Evolutionary conservation across 2,797 vertebrate species (phyloP), one percentile per base, ranked within the genome.

Genomic region (Avahi laniger): DNA sequence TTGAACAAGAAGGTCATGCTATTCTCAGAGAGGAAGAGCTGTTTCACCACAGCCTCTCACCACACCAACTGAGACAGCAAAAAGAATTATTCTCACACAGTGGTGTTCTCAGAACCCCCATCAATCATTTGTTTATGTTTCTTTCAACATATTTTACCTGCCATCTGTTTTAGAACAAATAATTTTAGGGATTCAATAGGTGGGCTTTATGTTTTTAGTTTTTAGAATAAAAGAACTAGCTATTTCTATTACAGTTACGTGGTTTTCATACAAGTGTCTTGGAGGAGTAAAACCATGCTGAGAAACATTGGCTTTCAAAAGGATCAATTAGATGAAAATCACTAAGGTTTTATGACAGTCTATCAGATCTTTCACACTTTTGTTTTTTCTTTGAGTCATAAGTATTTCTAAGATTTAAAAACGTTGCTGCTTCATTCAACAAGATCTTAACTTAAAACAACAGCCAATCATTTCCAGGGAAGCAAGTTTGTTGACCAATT

Each of bases 21-120:
- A 50, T 94, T 97, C 96, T 97, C 93, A 97, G 93, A 97, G 97
- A 97, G 96, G 96, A 98, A 97, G 96, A 59, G 9, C 94, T 96
- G 96, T 93, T 97, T 97, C 46, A 98, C 97, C 97, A 96, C 97
- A 98, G 78, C 87, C 69, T 57, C 89, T 96, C 75, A 96, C 96
- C 97, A 0, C 97, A 97, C 93, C 93, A 57, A 65, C 96, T 92
- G 81, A 95, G 96, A 91, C 7, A 3, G 63, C 87, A 94, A 38
- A 84, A 73, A 85, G 83, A 86, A 73, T 17, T 57, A 93, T 89
- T 93, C 94, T 96, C 97, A 96, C 97, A 96, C 73, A 57, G 30
- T 28, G 7, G 5, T 63, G 38, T 94, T 96, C 94, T 91, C 94
- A 97, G 85, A 95, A 94, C 11, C 38, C 87, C 76, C 78, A 75